Percentiles rank a stretch among this genome's conserved stretches.
Conservation (phyloP, 2,797 vertebrate species). For the Malacoraja senta region DNA sequence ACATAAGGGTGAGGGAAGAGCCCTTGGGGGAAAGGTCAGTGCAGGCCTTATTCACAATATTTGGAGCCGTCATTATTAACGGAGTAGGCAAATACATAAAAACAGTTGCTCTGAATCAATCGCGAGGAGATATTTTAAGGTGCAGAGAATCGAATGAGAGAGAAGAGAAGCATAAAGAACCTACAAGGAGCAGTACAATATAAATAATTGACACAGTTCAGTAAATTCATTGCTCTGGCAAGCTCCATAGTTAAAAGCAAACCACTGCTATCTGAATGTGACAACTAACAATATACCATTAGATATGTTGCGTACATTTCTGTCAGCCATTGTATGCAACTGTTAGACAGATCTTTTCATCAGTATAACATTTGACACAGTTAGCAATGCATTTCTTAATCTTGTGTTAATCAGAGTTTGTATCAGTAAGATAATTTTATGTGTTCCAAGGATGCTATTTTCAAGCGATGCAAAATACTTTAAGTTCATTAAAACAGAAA, state of each 20-base stretch:
- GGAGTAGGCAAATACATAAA: neutral
- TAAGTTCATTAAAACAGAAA: neutral
- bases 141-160: neutral
- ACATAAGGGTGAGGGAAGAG: neutral
- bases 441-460: neutral
- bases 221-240: neutral
- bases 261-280: too few species aligned
- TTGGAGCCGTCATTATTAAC: neutral
- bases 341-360: neutral
- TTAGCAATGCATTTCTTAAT: neutral
- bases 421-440: neutral
- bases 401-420: neutral
- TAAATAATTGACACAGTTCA: neutral
- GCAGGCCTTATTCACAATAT: neutral
- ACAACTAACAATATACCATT: slow-evolving; percentile 24
- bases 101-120: neutral
- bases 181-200: too few species aligned
- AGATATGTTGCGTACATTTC: neutral
- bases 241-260: slow-evolving; percentile 16
- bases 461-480: neutral
- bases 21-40: neutral
- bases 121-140: neutral
- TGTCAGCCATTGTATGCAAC: neutral
- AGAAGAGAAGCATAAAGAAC: neutral
- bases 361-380: neutral